Base-by-base conservation (phyloP, 1,140 invertebrate species). In the Stegodyphus mimosarum region DNA sequence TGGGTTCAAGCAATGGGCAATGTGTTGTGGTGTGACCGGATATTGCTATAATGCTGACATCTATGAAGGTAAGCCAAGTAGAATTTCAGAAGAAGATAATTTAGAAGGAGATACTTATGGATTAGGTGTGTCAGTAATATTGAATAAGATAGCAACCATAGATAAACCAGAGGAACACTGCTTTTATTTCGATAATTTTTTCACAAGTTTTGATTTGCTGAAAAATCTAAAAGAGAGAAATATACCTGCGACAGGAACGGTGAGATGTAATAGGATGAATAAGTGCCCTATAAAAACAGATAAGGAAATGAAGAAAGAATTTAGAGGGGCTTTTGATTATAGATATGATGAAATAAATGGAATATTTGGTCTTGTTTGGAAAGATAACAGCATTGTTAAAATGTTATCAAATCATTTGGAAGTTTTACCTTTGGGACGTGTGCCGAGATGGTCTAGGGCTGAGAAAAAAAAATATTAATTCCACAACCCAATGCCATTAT, bases 31-130 rank as follows among this genome's bases (percentile, higher is more conserved):
- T 52, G 71, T 53, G 71, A 73, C 71, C 71, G 71, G 71, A 73
- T 73, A 73, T 73, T 73, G 71, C 71, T 73, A 73, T 73, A 73
- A 73, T 73, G 71, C 71, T 73, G 71, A 73, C 71, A 73, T 73
- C 71, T 73, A 73, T 51, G 51, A 73, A 53, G 71, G 49, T n/a
- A n/a, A n/a, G n/a, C n/a, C n/a, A n/a, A n/a, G n/a, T n/a, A n/a
- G n/a, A n/a, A n/a, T n/a, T n/a, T n/a, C n/a, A n/a, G n/a, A n/a
- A n/a, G n/a, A n/a, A n/a, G n/a, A n/a, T n/a, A n/a, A n/a, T n/a
- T n/a, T n/a, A n/a, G n/a, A n/a, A n/a, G n/a, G n/a, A n/a, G n/a
- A n/a, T n/a, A n/a, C n/a, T n/a, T n/a, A n/a, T n/a, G n/a, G n/a
- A n/a, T n/a, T n/a, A n/a, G n/a, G n/a, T n/a, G n/a, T n/a, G n/a